Evolutionary conservation across 2,113 vertebrate species (phyloP).

Genomic region (Aramus guarauna): DNA sequence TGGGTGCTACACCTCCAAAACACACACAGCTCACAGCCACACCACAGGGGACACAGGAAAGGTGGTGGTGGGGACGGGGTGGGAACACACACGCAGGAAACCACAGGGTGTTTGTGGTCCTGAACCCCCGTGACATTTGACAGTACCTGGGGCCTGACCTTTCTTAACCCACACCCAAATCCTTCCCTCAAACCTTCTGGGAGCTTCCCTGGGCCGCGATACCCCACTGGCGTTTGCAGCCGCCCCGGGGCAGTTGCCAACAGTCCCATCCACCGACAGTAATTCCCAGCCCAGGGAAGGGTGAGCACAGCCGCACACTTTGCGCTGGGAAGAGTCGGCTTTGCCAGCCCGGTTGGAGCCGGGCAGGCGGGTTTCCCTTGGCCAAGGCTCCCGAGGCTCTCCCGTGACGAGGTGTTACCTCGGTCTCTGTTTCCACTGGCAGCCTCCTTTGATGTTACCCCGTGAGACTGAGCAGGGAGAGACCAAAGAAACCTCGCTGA

Average conservation of each 20-base stretch:
- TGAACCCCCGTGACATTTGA: neutral
- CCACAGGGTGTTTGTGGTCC: neutral
- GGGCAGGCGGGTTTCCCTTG: neutral
- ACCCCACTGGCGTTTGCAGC: rapidly evolving
- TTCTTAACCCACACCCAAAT: neutral
- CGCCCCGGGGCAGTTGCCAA: neutral
- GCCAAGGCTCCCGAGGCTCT: neutral
- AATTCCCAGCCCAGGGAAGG: neutral
- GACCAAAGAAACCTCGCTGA: neutral
- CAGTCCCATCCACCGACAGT: rapidly evolving
- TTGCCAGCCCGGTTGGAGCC: neutral
- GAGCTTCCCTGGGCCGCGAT: neutral
- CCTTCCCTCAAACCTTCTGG: neutral
- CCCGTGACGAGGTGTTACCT: neutral
- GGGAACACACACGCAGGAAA: neutral
- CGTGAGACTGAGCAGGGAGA: neutral
- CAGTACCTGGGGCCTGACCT: neutral
- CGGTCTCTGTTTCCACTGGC: neutral
- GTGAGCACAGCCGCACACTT: neutral
- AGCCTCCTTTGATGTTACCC: conserved; percentile 1
- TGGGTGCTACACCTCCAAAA: neutral
- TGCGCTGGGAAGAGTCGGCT: neutral
- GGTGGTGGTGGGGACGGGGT: rapidly evolving
- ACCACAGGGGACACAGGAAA: neutral
- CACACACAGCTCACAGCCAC: neutral